phyloP scores from a whole-genome alignment of 2,888 invertebrate species.

The Andricus curvator region DNA sequence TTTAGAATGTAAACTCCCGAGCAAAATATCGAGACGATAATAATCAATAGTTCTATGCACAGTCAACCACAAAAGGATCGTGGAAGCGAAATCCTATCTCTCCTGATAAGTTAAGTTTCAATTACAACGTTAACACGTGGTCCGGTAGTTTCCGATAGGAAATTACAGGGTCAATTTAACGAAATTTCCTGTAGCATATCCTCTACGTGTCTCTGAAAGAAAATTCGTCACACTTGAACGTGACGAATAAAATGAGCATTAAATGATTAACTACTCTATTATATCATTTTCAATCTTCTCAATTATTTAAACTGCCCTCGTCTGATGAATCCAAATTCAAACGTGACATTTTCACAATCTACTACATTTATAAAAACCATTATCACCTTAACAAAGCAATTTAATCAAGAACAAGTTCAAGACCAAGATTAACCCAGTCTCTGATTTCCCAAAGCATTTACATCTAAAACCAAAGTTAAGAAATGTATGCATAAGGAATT shows the following conservation, averaged over 20 bases:
- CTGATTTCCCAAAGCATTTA: background rate
- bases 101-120: background rate
- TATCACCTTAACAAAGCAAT: background rate
- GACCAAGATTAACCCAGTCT: background rate
- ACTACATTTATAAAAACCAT: background rate
- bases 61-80: background rate
- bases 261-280: slow-evolving; percentile 18
- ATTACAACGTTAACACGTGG: background rate
- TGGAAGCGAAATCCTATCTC: background rate
- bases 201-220: background rate
- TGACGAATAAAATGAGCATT: background rate
- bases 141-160: background rate
- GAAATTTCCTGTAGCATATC: slow-evolving; percentile 6
- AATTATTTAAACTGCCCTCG: slow-evolving; percentile 21
- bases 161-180: background rate
- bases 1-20: background rate
- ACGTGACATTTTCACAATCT: background rate
- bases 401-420: background rate
- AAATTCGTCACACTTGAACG: slow-evolving; percentile 7
- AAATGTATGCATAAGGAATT: no score
- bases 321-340: background rate
- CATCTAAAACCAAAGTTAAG: no score
- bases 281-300: slow-evolving; percentile 10
- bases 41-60: background rate
- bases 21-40: background rate